Base-by-base conservation (phyloP, 2,888 invertebrate genomes). In the Quadroppia sp. region DNA sequence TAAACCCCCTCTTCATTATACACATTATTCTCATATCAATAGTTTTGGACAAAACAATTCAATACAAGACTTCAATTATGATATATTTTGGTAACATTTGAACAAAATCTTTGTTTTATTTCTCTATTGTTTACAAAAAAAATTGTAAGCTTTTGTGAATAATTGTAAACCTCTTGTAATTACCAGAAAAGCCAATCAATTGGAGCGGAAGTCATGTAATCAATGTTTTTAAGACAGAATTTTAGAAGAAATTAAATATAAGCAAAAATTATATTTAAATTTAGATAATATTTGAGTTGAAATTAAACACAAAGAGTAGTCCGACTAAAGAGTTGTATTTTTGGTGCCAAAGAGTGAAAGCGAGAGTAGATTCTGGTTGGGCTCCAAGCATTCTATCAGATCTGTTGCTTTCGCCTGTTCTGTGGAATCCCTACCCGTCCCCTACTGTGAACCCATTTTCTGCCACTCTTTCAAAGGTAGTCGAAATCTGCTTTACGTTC, bases 341-440 rank as follows among this genome's bases (percentile, higher is more conserved):
- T 64, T 9, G 64, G 64, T 36, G 36, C 40, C n/a, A 64, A 64
- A 64, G 64, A 64, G 64, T 64, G 64, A 64, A 20, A 64, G 36
- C 4, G 20, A 36, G 7, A 30, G 28, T 23, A 23, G 23, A 48
- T 48, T 20, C 7, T 17, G 11, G 28, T 25, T 28, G n/a, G 64
- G 64, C 64, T 64, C 64, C 64, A 64, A 32, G 64, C 64, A n/a
- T 64, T 64, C 64, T 59, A 28, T 59, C 15, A 13, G 30, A 28
- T 59, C 28, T 64, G n/a, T 36, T 17, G 15, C 36, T 4, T 36
- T 23, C 11, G 9, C 30, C 32, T 40, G 13, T 30, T 20, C 64
- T 30, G 56, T 30, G 64, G 36, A 64, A 64, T 45, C 45, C 45
- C 45, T 36, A 36, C 36, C n/a, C 36, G 36, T 36, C 17, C 25